Evolutionary conservation across 2,113 vertebrate genomes (phyloP).

Genomic region (Alouatta palliata): DNA sequence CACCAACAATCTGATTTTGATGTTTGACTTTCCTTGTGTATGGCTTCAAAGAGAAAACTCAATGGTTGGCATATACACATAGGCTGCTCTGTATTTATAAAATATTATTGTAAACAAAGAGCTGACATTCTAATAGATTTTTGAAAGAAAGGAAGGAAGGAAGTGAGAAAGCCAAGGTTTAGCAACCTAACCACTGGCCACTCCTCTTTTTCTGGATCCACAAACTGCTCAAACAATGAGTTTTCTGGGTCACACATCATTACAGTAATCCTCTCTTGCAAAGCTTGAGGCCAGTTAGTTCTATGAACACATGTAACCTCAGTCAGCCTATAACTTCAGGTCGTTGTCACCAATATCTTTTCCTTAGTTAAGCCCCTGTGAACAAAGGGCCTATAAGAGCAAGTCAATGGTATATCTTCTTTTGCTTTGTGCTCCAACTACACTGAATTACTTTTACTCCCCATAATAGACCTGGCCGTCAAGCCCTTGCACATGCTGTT

Average conservation of each 20-base stretch:
- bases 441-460: not conserved
- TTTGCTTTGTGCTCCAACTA: not conserved
- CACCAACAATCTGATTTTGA: constrained; percentile 17
- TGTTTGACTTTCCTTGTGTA: not conserved
- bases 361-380: not conserved
- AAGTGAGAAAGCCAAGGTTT: not conserved
- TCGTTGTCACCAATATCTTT: not conserved
- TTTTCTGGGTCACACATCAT: not conserved
- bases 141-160: not conserved
- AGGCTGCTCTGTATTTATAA: not conserved
- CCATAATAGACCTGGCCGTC: not conserved
- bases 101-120: constrained; percentile 33
- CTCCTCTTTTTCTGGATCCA: not conserved
- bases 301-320: not conserved
- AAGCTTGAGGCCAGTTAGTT: not conserved
- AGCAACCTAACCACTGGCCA: not conserved
- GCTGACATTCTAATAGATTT: not conserved
- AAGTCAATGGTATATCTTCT: not conserved
- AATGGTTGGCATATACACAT: not conserved
- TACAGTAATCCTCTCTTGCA: not conserved
- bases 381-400: not conserved
- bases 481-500: not conserved
- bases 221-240: not conserved
- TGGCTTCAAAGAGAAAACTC: not conserved
- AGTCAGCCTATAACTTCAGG: not conserved